These are phyloP conservation scores for Sparidentex hasta DNA, from an alignment of 2,797 vertebrate genomes.

Conservation along the genomic window DNA sequence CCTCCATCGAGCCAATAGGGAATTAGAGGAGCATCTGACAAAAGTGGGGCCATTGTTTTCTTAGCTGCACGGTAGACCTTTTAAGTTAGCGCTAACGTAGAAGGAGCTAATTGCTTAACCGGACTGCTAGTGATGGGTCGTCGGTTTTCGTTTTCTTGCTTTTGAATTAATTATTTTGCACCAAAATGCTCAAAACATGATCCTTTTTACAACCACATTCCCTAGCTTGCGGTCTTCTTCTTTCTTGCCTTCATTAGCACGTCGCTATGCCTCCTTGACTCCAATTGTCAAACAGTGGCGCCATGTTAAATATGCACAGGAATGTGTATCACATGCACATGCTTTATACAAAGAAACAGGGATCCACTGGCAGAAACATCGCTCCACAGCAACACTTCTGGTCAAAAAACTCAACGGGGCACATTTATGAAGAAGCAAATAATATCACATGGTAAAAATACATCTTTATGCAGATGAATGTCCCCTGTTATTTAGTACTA, in stretches of 20 bases:
- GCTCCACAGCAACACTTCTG: not conserved
- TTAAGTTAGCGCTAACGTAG: conserved; percentile 17
- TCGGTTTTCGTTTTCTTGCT: no score
- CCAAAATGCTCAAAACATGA: not conserved
- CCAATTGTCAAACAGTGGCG: not conserved
- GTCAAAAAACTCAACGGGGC: not conserved
- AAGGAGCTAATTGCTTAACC: conserved; percentile 18
- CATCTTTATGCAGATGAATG: not conserved
- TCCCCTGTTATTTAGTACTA: not conserved
- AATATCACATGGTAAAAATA: not conserved
- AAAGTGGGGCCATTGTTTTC: conserved; percentile 56
- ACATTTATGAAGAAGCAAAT: not conserved
- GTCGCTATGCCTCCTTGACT: not conserved
- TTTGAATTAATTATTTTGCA: not conserved
- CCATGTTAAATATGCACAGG: not conserved
- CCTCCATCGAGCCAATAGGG: conserved; percentile 26
- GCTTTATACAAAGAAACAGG: not conserved
- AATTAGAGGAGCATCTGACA: conserved; percentile 55
- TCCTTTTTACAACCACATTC: not conserved
- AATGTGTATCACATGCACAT: not conserved
- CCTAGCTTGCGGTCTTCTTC: not conserved
- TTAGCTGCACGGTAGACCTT: conserved; percentile 33
- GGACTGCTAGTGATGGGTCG: no score
- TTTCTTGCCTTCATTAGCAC: not conserved
- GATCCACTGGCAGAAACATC: not conserved